Evolutionary conservation across 2,113 vertebrate genomes (phyloP).

Genomic region (Lates calcarifer): DNA sequence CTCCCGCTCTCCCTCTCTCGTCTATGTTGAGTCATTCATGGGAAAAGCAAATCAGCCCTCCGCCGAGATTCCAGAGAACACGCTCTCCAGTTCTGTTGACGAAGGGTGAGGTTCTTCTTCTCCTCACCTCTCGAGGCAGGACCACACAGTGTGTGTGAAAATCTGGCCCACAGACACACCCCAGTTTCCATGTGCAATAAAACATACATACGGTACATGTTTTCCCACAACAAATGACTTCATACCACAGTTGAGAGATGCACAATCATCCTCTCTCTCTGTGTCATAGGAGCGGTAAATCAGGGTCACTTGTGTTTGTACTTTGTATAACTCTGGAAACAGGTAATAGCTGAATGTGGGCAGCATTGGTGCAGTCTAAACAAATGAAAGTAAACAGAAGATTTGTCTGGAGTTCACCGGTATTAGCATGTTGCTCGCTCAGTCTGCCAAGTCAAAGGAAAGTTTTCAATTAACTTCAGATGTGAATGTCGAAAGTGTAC

Average conservation of each 20-base stretch:
- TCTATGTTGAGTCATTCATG: conserved; percentile 78
- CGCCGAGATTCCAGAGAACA: conserved; percentile 70
- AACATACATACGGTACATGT: conserved; percentile 39
- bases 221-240: conserved; percentile 67
- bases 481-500: conserved; percentile 34
- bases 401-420: conserved; percentile 51
- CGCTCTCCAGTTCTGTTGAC: conserved; percentile 81
- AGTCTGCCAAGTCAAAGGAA: conserved; percentile 34
- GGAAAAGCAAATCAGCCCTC: conserved; percentile 70
- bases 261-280: conserved; percentile 13
- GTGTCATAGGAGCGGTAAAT: conserved; percentile 9
- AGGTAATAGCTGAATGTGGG: neutral
- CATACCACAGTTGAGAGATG: conserved; percentile 44
- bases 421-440: conserved; percentile 33
- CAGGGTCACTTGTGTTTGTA: conserved; percentile 3
- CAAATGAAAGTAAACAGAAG: conserved; percentile 27
- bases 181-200: conserved; percentile 66
- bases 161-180: conserved; percentile 81
- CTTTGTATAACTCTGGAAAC: conserved; percentile 24
- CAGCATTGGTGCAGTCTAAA: conserved; percentile 33
- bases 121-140: conserved; percentile 76
- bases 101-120: conserved; percentile 85
- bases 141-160: conserved; percentile 85
- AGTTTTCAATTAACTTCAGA: conserved; percentile 45
- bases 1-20: neutral